These are phyloP conservation scores for Pachycephus smyrnensis DNA, from an alignment of 2,888 invertebrate species.

Conservation along the genomic window DNA sequence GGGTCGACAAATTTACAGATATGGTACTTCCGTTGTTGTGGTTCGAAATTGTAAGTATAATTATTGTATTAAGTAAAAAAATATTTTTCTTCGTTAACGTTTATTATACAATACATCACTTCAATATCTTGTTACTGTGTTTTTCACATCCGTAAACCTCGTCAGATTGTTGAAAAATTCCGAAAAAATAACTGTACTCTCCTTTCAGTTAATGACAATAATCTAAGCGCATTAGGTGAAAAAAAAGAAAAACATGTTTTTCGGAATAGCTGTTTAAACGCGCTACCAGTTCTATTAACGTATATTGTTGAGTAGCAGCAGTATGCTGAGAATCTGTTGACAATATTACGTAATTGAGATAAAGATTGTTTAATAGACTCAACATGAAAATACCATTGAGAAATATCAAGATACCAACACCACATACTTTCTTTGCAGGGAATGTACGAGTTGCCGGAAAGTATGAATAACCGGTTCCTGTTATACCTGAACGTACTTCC, in stretches of 20 bases:
- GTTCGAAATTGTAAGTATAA: slow-evolving; percentile 88
- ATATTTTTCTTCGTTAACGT: not conserved
- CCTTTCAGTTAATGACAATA: not conserved
- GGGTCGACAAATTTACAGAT: slow-evolving; percentile 77
- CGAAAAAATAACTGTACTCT: not conserved
- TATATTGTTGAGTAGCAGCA: not conserved
- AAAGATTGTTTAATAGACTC: not conserved
- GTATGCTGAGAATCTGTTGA: not conserved
- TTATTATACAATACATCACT: not conserved
- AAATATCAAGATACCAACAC: not conserved
- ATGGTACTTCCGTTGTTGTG: slow-evolving; percentile 85
- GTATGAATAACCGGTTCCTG: slow-evolving; percentile 75
- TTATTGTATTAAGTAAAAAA: not conserved
- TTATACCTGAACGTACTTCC: slow-evolving; percentile 82
- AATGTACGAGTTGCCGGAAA: slow-evolving; percentile 76
- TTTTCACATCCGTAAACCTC: not conserved
- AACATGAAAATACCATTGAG: not conserved
- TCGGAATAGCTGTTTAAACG: not conserved
- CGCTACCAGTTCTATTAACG: not conserved
- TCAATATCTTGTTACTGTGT: not conserved
- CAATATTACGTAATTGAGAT: not conserved
- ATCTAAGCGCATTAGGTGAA: not conserved
- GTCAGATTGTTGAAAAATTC: not conserved
- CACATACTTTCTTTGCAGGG: slow-evolving; percentile 69
- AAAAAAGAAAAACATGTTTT: not conserved